These are phyloP conservation scores for Bryconaethiops microstoma DNA, from an alignment of 2,797 vertebrate genomes.

Conservation along the genomic window DNA sequence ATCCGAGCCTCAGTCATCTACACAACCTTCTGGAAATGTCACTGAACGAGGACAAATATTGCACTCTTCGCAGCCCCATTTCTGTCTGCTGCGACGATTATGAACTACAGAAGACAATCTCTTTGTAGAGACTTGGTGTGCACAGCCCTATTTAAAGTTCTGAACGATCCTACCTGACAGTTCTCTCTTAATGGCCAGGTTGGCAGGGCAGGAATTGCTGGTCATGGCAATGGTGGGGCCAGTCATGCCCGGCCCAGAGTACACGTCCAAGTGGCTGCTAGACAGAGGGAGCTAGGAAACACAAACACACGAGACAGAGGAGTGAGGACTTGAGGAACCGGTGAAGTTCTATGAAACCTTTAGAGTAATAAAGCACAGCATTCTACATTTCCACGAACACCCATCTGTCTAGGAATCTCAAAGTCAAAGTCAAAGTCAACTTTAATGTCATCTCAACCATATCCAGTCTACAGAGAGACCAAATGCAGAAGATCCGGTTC, in stretches of 20 bases:
- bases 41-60: not conserved
- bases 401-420: not conserved
- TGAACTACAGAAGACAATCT: not conserved
- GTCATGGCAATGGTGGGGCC: slow-evolving; percentile 90
- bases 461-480: too few species aligned
- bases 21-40: not conserved
- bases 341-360: not conserved
- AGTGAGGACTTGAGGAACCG: not conserved
- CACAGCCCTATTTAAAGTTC: not conserved
- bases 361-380: slow-evolving; percentile 21
- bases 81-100: not conserved
- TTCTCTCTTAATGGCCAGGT: slow-evolving; percentile 93
- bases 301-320: slow-evolving; percentile 16
- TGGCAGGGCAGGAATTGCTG: slow-evolving; percentile 97
- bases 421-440: too few species aligned
- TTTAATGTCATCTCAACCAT: too few species aligned
- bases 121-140: not conserved
- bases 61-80: not conserved
- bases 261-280: slow-evolving; percentile 95
- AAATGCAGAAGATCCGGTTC: too few species aligned
- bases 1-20: not conserved
- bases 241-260: slow-evolving; percentile 88
- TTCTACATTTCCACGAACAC: not conserved
- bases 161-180: slow-evolving; percentile 81
- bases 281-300: slow-evolving; percentile 89